These are phyloP conservation scores for Diorhabda carinulata DNA, from an alignment of 1,140 invertebrate species.

Conservation along the genomic window DNA sequence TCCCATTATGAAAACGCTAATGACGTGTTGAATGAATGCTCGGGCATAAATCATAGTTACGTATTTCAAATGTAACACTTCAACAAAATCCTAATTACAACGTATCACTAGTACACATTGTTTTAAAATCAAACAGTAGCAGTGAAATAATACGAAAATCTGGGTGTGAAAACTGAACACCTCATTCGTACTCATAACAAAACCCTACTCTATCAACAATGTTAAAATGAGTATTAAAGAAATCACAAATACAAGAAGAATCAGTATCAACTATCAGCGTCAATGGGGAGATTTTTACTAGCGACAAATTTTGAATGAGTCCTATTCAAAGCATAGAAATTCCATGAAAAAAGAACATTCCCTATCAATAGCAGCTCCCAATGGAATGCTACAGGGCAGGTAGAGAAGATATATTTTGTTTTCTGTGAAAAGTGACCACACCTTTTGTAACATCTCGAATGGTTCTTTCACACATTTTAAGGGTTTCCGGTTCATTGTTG, in stretches of 20 bases:
- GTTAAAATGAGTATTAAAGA: constrained; percentile 10
- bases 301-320: constrained; percentile 21
- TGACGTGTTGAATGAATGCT: too few relatives aligned
- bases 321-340: constrained; percentile 14
- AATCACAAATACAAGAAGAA: constrained; percentile 7
- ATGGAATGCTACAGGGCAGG: constrained; percentile 42
- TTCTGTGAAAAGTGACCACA: constrained; percentile 46
- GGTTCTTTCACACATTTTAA: constrained; percentile 45
- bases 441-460: constrained; percentile 42
- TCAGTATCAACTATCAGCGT: constrained; percentile 12
- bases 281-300: constrained; percentile 17
- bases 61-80: too few relatives aligned
- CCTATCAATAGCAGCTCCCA: constrained; percentile 43
- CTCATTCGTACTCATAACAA: background rate
- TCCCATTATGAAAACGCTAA: too few relatives aligned
- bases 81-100: too few relatives aligned
- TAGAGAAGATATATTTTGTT: constrained; percentile 44
- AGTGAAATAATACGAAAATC: too few relatives aligned
- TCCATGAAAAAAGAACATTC: constrained; percentile 42
- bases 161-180: background rate
- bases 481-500: constrained; percentile 45
- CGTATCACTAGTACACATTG: too few relatives aligned
- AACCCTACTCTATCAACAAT: background rate
- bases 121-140: too few relatives aligned
- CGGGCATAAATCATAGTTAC: too few relatives aligned